Conservation (phyloP, 1,140 invertebrate genomes). For the Drosophila albomicans region DNA sequence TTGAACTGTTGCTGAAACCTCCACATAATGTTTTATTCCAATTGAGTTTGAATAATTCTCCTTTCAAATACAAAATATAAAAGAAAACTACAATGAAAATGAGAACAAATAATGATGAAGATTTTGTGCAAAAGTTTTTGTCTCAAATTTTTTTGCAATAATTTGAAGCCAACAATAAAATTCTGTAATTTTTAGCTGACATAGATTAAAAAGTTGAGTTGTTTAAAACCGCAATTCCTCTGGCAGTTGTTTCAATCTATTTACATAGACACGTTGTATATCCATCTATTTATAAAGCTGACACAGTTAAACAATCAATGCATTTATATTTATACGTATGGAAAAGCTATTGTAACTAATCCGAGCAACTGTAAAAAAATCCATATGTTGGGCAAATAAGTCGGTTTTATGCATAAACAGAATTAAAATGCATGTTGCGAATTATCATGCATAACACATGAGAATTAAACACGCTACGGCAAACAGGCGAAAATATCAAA, state of each 20-base stretch:
- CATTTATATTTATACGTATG: not conserved
- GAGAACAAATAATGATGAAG: too few relatives aligned
- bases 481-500: constrained; percentile 1
- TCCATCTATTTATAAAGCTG: not conserved
- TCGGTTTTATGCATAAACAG: constrained; percentile 23
- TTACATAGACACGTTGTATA: not conserved
- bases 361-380: not conserved
- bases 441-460: constrained; percentile 47
- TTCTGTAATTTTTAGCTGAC: not conserved
- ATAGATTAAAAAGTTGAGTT: not conserved
- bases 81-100: not conserved
- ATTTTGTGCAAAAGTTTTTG: not conserved
- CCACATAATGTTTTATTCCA: too few relatives aligned
- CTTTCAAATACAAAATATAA: too few relatives aligned
- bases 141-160: not conserved
- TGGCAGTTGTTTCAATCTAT: not conserved
- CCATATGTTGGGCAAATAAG: constrained; percentile 7
- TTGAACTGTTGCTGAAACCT: too few relatives aligned
- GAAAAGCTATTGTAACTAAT: constrained; percentile 4
- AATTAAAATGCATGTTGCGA: constrained; percentile 39
- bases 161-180: not conserved
- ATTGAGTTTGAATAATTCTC: too few relatives aligned
- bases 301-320: constrained; percentile 4
- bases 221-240: not conserved
- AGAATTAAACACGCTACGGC: constrained; percentile 23